phyloP scores from a whole-genome alignment of 1,140 invertebrate genomes.

The Bombus breviceps region DNA sequence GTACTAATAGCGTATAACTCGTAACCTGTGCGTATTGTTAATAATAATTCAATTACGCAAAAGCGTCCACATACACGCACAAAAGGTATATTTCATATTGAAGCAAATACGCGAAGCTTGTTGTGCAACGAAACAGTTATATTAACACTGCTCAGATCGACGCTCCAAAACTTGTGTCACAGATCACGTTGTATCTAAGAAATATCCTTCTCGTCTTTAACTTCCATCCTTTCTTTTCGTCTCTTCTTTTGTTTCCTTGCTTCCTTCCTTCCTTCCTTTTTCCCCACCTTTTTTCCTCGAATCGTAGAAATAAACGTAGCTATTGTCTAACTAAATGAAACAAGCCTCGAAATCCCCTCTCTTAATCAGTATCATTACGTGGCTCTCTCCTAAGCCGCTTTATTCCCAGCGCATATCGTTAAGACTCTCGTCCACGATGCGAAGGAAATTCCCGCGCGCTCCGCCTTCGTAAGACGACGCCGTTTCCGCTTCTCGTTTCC shows the following conservation, averaged over 20 bases:
- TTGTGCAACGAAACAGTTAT: background rate
- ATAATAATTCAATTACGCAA: too few relatives aligned
- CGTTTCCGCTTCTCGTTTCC: constrained; percentile 80
- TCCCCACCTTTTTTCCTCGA: too few relatives aligned
- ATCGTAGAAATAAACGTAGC: too few relatives aligned
- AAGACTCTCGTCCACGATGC: constrained; percentile 18
- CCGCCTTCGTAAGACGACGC: constrained; percentile 49
- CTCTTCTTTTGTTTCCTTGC: background rate
- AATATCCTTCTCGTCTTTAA: background rate
- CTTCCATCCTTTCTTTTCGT: background rate
- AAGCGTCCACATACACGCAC: background rate
- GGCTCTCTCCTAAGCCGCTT: constrained; percentile 4
- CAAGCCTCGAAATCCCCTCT: background rate
- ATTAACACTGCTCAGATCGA: too few relatives aligned
- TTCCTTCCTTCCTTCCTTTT: too few relatives aligned
- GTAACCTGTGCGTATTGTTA: too few relatives aligned
- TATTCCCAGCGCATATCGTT: constrained; percentile 38
- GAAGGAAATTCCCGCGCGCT: constrained; percentile 15
- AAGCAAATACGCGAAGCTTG: background rate
- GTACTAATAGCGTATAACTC: too few relatives aligned
- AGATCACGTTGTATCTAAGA: background rate
- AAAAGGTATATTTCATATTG: too few relatives aligned
- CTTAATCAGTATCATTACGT: constrained; percentile 49
- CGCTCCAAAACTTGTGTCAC: background rate
- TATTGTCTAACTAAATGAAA: background rate